Conservation (phyloP, 2,797 vertebrate species). For the Anableps anableps region DNA sequence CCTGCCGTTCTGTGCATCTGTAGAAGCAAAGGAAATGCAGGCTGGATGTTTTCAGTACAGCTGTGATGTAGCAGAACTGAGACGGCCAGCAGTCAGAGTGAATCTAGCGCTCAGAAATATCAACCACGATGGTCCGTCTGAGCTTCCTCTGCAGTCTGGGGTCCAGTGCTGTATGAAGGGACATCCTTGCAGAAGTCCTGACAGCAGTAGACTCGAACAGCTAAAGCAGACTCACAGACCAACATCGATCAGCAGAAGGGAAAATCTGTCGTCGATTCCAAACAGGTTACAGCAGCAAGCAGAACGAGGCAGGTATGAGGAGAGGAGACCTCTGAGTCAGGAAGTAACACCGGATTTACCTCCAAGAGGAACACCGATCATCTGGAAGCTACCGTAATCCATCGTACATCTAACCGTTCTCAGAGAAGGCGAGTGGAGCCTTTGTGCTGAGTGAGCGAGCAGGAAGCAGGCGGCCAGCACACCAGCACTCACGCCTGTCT, state of each 20-base stretch:
- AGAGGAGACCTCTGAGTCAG: conserved; percentile 24
- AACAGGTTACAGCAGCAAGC: conserved; percentile 21
- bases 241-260: conserved; percentile 36
- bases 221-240: conserved; percentile 3
- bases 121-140: not conserved
- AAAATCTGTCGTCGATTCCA: conserved; percentile 30
- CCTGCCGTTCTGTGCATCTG: not conserved
- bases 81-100: no score
- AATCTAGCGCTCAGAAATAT: not conserved
- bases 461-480: conserved; percentile 11
- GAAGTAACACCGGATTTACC: conserved; percentile 12
- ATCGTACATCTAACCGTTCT: conserved; percentile 11
- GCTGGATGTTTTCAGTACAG: not conserved
- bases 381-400: conserved; percentile 5
- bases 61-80: not conserved
- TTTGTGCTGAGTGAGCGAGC: conserved; percentile 10
- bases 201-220: not conserved
- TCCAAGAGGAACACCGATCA: conserved; percentile 14
- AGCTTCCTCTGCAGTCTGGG: not conserved
- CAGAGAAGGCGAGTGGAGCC: conserved; percentile 1
- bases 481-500: not conserved
- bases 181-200: not conserved
- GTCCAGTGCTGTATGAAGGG: not conserved
- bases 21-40: not conserved
- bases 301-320: conserved; percentile 6